Conservation (phyloP, 2,888 invertebrate genomes). For the Spicauda simplicius region DNA sequence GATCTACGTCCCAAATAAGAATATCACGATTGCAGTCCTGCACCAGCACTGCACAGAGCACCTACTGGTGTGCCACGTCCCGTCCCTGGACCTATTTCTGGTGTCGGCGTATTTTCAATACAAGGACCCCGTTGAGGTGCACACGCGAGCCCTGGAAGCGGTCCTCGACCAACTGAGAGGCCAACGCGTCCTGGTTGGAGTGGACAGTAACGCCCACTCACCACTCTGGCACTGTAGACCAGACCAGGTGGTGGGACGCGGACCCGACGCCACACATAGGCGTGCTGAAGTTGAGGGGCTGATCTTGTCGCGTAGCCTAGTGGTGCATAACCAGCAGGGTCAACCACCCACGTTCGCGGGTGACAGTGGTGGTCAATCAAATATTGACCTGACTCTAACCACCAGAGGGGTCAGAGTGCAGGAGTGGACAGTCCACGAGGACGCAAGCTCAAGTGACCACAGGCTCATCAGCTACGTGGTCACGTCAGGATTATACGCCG, state of each 20-base stretch:
- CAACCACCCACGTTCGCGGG: too few species aligned
- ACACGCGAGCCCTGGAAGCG: neutral
- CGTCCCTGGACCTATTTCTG: conserved; percentile 9
- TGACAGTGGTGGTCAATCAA: too few species aligned
- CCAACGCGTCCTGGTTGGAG: conserved; percentile 37
- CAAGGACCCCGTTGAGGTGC: neutral
- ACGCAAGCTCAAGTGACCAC: conserved; percentile 43
- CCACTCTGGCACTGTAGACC: conserved; percentile 42
- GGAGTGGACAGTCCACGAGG: conserved; percentile 34
- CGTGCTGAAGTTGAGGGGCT: neutral
- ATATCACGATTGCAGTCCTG: too few species aligned
- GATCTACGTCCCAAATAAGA: too few species aligned
- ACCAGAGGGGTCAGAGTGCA: neutral
- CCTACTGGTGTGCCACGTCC: neutral
- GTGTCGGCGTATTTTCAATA: conserved; percentile 45
- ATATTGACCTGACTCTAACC: conserved; percentile 35
- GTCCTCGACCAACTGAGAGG: conserved; percentile 39
- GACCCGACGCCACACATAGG: neutral
- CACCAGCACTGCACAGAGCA: neutral
- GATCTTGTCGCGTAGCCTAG: neutral
- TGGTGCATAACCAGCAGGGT: too few species aligned
- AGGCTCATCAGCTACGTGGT: conserved; percentile 35
- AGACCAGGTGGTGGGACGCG: neutral
- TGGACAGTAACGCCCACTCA: conserved; percentile 48
- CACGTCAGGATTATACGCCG: neutral